These are phyloP conservation scores for Junonia oenone DNA, from an alignment of 2,888 invertebrate genomes.

Conservation along the genomic window DNA sequence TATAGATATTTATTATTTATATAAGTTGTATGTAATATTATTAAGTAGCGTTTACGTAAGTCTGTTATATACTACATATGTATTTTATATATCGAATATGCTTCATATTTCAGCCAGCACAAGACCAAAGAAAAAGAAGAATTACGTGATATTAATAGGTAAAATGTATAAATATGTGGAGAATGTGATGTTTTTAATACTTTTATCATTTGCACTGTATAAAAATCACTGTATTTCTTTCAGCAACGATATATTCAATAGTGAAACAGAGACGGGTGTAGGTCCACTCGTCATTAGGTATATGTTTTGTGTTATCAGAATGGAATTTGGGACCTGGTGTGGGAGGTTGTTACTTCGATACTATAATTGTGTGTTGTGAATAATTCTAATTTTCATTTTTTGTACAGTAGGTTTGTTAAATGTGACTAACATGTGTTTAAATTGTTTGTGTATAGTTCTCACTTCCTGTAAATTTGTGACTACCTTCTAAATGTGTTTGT, in stretches of 20 bases:
- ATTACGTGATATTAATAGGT: conserved; percentile 54
- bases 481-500: no score
- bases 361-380: conserved; percentile 46
- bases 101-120: conserved; percentile 21
- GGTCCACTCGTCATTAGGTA: conserved; percentile 67
- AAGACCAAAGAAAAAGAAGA: conserved; percentile 9
- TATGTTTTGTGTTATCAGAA: conserved; percentile 46
- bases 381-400: conserved; percentile 34
- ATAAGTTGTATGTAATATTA: background rate
- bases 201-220: conserved; percentile 38
- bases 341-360: background rate
- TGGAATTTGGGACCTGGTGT: conserved; percentile 24
- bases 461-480: conserved; percentile 2
- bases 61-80: conserved; percentile 6
- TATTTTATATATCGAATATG: conserved; percentile 22
- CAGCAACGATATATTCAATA: conserved; percentile 67
- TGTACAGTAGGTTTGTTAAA: conserved; percentile 6
- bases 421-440: conserved; percentile 28
- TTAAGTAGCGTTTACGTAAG: conserved; percentile 1
- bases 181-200: background rate
- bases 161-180: conserved; percentile 34
- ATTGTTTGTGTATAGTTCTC: conserved; percentile 1
- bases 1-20: no score
- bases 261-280: conserved; percentile 48
- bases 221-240: conserved; percentile 50